Percentiles rank a stretch among this genome's conserved stretches.
Evolutionary conservation across 1,140 invertebrate genomes (phyloP).

Genomic region (Palaemon carinicauda): DNA sequence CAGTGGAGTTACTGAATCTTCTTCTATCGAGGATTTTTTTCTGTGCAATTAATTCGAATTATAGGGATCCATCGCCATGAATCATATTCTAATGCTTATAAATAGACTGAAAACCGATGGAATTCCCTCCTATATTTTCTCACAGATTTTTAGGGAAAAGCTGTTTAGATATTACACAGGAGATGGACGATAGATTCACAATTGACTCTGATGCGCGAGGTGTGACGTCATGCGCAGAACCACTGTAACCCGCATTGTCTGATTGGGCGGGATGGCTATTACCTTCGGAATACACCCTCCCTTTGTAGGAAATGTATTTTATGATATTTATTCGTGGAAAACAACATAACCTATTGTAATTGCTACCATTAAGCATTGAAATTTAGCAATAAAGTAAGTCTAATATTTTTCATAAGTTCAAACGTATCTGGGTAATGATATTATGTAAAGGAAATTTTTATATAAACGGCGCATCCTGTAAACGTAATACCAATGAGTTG

Average conservation of each 20-base stretch:
- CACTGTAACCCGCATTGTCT: conserved; percentile 40
- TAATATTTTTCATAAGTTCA: not conserved
- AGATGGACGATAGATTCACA: conserved; percentile 22
- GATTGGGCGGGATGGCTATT: conserved; percentile 52
- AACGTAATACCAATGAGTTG: conserved; percentile 48
- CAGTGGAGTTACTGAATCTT: conserved; percentile 46
- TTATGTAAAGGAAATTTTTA: not conserved
- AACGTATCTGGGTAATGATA: not conserved
- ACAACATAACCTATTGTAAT: not conserved
- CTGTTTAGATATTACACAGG: not conserved
- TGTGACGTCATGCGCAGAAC: conserved; percentile 50
- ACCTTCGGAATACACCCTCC: not conserved
- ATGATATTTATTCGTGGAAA: not conserved
- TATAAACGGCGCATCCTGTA: not conserved
- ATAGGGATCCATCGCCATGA: not conserved
- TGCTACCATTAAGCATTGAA: too few species aligned
- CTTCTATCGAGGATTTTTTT: conserved; percentile 21
- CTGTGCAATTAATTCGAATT: not conserved
- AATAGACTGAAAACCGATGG: not conserved
- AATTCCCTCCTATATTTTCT: not conserved
- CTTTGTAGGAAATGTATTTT: not conserved
- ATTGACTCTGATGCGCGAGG: conserved; percentile 28
- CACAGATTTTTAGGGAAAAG: not conserved
- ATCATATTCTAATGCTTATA: not conserved
- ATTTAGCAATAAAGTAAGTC: too few species aligned